These are phyloP conservation scores for Leucoptera coffeella DNA, from an alignment of 2,888 invertebrate genomes.

Conservation along the genomic window DNA sequence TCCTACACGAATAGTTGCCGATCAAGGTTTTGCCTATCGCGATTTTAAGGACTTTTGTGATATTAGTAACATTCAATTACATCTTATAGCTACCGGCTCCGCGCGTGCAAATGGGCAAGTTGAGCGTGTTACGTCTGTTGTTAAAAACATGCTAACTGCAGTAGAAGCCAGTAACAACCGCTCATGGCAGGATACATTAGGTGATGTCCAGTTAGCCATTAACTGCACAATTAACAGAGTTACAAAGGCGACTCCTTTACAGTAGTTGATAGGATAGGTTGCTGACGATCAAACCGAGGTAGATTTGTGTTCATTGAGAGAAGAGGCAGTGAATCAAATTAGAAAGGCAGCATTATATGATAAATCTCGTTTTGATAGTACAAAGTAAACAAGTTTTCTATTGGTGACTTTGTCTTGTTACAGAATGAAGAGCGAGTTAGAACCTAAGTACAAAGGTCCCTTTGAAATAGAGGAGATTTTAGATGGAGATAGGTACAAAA, in stretches of 20 bases:
- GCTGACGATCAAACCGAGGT: too few relatives aligned
- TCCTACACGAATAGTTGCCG: not conserved
- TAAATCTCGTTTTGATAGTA: slow-evolving; percentile 6
- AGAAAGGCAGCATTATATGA: too few relatives aligned
- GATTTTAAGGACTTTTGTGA: slow-evolving; percentile 7
- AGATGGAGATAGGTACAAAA: slow-evolving; percentile 7
- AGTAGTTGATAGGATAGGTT: slow-evolving; percentile 10
- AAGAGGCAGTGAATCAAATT: not conserved
- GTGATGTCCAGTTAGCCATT: too few relatives aligned
- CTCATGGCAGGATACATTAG: slow-evolving; percentile 13
- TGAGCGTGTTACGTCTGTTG: slow-evolving; percentile 9
- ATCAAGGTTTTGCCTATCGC: not conserved
- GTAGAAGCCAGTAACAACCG: slow-evolving; percentile 7
- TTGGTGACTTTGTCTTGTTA: slow-evolving; percentile 9
- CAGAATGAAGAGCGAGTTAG: slow-evolving; percentile 8
- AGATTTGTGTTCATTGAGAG: not conserved
- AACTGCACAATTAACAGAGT: slow-evolving; percentile 9
- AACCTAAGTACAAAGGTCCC: slow-evolving; percentile 9
- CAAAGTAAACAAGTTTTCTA: slow-evolving; percentile 3
- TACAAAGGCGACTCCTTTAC: too few relatives aligned
- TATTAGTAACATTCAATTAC: slow-evolving; percentile 8
- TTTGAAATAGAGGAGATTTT: slow-evolving; percentile 7
- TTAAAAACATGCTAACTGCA: slow-evolving; percentile 10
- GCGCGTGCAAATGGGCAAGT: slow-evolving; percentile 12
- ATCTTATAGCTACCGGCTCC: slow-evolving; percentile 10